A percentile compares a stretch with the other conserved stretches of the same genome.
Evolutionary conservation across 2,888 invertebrate species (phyloP).

Genomic region (Andrena dorsata): DNA sequence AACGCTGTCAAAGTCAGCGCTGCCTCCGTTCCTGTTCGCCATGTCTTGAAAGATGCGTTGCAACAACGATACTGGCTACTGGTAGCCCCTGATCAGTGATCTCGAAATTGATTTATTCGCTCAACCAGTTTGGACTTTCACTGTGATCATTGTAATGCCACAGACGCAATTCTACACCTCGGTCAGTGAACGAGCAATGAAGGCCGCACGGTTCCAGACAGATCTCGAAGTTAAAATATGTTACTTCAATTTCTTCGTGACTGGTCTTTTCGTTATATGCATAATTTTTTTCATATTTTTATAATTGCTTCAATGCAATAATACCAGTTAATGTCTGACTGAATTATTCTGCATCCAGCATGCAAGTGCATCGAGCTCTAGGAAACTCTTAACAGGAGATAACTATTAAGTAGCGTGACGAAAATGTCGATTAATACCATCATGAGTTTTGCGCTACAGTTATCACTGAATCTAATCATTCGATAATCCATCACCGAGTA

Average conservation of each 20-base stretch:
- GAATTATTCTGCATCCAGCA: too few relatives aligned
- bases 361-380: too few relatives aligned
- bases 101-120: conserved; percentile 23
- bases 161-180: conserved; percentile 25
- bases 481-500: too few relatives aligned
- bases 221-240: conserved; percentile 3
- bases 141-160: conserved; percentile 31
- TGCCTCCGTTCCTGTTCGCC: conserved; percentile 10
- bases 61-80: background rate
- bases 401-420: too few relatives aligned
- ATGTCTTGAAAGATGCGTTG: conserved; percentile 19
- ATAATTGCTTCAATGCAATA: too few relatives aligned
- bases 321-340: too few relatives aligned
- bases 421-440: too few relatives aligned
- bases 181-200: conserved; percentile 28
- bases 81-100: background rate
- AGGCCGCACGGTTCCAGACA: conserved; percentile 26
- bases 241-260: background rate
- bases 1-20: conserved; percentile 40
- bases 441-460: too few relatives aligned
- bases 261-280: too few relatives aligned
- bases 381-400: too few relatives aligned
- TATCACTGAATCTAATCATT: too few relatives aligned
- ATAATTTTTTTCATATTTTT: too few relatives aligned
- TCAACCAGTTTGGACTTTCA: conserved; percentile 34